Evolutionary conservation across 2,888 invertebrate genomes (phyloP).

Genomic region (Chouioia cunea): DNA sequence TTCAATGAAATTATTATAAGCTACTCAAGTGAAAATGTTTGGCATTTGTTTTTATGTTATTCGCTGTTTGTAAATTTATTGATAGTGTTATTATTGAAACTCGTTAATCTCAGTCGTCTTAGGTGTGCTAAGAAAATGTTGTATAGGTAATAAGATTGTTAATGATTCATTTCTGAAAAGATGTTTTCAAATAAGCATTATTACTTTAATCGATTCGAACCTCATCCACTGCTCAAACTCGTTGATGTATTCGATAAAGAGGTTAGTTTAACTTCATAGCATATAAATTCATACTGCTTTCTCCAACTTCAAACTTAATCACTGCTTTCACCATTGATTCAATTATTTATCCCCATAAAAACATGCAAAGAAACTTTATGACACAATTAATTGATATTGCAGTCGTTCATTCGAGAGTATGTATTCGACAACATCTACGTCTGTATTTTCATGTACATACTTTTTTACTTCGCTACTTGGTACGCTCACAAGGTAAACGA

Average conservation of each 20-base stretch:
- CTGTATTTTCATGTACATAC: conserved; percentile 58
- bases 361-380: too few relatives aligned
- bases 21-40: neutral
- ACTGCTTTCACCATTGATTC: neutral
- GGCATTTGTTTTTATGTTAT: conserved; percentile 30
- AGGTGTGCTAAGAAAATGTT: neutral
- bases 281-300: neutral
- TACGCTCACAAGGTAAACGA: conserved; percentile 61
- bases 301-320: too few relatives aligned
- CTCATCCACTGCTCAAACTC: conserved; percentile 56
- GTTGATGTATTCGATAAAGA: conserved; percentile 60
- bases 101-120: neutral
- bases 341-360: too few relatives aligned
- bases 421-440: conserved; percentile 61
- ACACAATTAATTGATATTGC: conserved; percentile 23
- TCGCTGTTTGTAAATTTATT: conserved; percentile 17
- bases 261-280: conserved; percentile 49
- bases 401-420: conserved; percentile 62
- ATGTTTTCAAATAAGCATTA: conserved; percentile 46
- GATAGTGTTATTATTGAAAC: conserved; percentile 12
- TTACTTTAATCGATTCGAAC: conserved; percentile 53
- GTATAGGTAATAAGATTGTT: conserved; percentile 26
- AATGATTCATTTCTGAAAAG: conserved; percentile 48
- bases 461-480: conserved; percentile 62
- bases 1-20: too few relatives aligned